Evolutionary conservation across 2,888 invertebrate genomes (phyloP), one percentile per base, ranked within the genome.

Genomic region (Aleiodes alternator): DNA sequence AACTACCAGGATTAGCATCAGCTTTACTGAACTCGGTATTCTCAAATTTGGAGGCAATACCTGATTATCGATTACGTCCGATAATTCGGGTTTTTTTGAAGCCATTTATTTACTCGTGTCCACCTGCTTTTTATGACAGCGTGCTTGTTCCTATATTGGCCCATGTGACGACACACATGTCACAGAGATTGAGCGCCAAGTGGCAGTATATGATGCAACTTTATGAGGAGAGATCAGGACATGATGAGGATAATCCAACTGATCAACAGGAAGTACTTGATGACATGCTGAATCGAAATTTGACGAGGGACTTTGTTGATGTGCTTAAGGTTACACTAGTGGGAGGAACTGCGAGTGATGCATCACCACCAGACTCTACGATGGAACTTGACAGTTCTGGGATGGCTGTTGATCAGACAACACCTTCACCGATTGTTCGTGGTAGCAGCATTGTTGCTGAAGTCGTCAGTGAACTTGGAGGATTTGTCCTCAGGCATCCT

Each of bases 231-330:
- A 95, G 95, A 38, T 68, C 12, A 29, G 94, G 94, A 70, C 90
- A 95, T 11, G 95, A 94, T 80, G 95, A 95, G 81, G 95, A 96
- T 80, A 92, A 92, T 53, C 93, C 94, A 70, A 92, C 92, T 72
- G 95, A 96, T 85, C 93, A 95, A 1, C 95, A 96, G 87, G 96
- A 96, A 88, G 95, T 96, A 1, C 90, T 96, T 1, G 96, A 96
- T 84, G 96, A 96, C 84, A 95, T 96, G 91, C 90, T 98, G 68
- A 96, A 96, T 77, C 91, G 97, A 75, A 95, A 95, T 75, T 90
- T 97, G 73, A 96, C 97, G 0, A 92, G 97, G 76, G 98, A 98
- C 88, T 96, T 97, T 86, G 90, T 98, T 34, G 97, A 97, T 82
- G 93, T 97, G 1, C 89, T 97, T 31, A 94, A 94, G 90, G 93